Base-by-base conservation (phyloP, 1,140 invertebrate species). In the Telenomus remus region DNA sequence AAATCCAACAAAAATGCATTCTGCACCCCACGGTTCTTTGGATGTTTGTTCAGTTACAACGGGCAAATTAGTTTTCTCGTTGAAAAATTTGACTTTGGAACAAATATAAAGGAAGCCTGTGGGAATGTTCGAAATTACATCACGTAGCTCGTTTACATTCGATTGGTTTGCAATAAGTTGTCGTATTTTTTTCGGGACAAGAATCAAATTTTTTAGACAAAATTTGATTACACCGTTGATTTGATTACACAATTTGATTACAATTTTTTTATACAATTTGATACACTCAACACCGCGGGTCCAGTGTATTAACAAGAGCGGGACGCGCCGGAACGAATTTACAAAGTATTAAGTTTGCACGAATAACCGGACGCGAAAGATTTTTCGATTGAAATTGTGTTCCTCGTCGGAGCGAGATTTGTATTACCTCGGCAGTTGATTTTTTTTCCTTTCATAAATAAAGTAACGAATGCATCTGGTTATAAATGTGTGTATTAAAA, bases 41-140 rank as follows among this genome's bases (percentile, higher is more conserved):
- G 76, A 79, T 77, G 79, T 79, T 81, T 82, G 80, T 80, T 81
- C 79, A 80, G 81, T 85, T 85, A 84, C 80, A 81, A 75, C 74
- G 76, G 54, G 76, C 70, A 83, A 81, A 84, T 84, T 81, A 84
- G 81, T 84, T 84, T 84, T 80, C 79, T 72, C 70, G 72, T 54
- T 80, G 76, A 60, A 39, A 80, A 80, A 78, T 81, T 75, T 75
- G 76, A 75, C 78, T 76, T 82, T 65, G 76, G 76, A 64, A 78
- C 80, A 82, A n/a, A 84, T 79, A 84, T 79, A 79, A 83, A 76
- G 77, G 69, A 79, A 79, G 64, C 68, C 78, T 69, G 59, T 78
- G 82, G 82, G 82, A 82, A 78, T 64, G 78, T 80, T 82, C 78
- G 79, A 82, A 85, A 86, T 86, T 83, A 84, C 80, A 84, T 86